Evolutionary conservation across 2,888 invertebrate species (phyloP), one percentile per base, ranked within the genome.

Genomic region (Cacoxenus indagator): DNA sequence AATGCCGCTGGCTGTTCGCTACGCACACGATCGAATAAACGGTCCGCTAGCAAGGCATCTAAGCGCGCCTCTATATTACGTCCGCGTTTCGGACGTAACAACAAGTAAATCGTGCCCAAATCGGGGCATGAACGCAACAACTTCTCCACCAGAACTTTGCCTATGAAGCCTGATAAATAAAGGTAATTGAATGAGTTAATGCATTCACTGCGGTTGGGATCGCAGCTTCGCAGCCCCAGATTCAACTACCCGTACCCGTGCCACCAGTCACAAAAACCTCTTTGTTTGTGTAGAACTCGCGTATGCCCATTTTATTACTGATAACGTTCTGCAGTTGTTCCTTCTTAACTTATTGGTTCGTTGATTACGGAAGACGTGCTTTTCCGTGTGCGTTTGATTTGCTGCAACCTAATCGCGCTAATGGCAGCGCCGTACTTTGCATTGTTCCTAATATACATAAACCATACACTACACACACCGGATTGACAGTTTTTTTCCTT

Each of bases 131-230:
- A 94, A 75, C 96, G 91, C 11, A 97, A 86, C 1, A 98, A 88
- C 87, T 97, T 98, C 87, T 97, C 97, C 4, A 97, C 90, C 24
- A 97, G 87, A 0, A 94, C 94, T 89, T 97, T 97, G 0, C 97
- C 97, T 87, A 97, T 90, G 84, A 97, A 97, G 1, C 97, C 97
- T 86, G 5, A 8, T 5, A 1, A n/a, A 43, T 5, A 5, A n/a
- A 9, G n/a, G 1, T 57, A 31, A 26, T 48, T 43, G 24, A 31
- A 11, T 5, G 11, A 8, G 37, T 11, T 8, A 48, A 8, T 17
- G 22, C 6, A 51, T 19, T 4, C 22, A 51, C 5, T 11, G 4
- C 11, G 8, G 14, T 37, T 55, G 8, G 11, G 48, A 51, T 8
- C 11, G n/a, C n/a, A n/a, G n/a, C n/a, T n/a, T n/a, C n/a, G n/a